A percentile compares a stretch with the other conserved stretches of the same genome.
Evolutionary conservation across 2,113 vertebrate genomes (phyloP).

Genomic region (Axis porcinus): DNA sequence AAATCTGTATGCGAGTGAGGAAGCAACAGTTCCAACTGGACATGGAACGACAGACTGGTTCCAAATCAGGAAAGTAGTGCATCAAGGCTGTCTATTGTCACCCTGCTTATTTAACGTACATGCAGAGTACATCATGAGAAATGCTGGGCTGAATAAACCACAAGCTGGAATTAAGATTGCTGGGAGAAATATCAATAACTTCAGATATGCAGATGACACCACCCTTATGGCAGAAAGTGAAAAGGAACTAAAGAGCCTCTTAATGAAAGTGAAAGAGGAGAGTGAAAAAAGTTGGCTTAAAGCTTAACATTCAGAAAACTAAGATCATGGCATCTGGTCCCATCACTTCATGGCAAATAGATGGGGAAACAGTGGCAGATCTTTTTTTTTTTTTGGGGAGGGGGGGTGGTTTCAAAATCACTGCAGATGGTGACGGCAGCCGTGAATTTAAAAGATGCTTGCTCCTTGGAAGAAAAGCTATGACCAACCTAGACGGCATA

Average conservation of each 20-base stretch:
- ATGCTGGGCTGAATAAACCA: background rate
- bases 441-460: background rate
- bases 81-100: background rate
- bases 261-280: background rate
- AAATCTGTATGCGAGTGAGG: background rate
- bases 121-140: background rate
- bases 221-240: background rate
- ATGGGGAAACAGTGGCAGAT: background rate
- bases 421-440: background rate
- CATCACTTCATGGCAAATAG: background rate
- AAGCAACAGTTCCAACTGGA: background rate
- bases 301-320: background rate
- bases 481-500: background rate
- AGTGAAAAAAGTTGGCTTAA: background rate
- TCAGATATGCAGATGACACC: background rate
- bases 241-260: background rate
- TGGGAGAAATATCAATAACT: background rate
- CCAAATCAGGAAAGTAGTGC: background rate
- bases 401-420: background rate
- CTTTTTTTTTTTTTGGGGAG: background rate
- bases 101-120: background rate
- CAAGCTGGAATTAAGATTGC: background rate
- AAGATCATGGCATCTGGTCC: background rate
- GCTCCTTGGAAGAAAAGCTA: background rate
- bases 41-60: background rate